Evolutionary conservation across 2,797 vertebrate genomes (phyloP).

Genomic region (Petrocephalus schoutedeni): DNA sequence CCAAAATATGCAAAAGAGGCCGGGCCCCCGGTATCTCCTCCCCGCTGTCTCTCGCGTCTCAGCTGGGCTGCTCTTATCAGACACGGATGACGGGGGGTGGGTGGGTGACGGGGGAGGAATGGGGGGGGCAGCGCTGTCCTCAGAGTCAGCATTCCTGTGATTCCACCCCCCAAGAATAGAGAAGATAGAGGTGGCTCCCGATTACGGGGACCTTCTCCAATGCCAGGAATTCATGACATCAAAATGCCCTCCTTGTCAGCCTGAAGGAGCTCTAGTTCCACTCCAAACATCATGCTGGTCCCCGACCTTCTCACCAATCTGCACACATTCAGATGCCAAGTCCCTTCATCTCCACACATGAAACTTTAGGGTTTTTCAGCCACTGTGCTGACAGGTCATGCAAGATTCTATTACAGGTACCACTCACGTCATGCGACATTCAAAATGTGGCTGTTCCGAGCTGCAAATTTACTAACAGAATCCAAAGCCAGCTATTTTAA

Average conservation of each 20-base stretch:
- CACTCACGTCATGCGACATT: neutral
- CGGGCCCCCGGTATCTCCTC: conserved; percentile 38
- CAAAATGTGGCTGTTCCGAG: neutral
- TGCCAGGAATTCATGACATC: conserved; percentile 1
- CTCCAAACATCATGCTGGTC: neutral
- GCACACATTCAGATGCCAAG: neutral
- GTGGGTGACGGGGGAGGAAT: conserved; percentile 6
- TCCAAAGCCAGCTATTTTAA: neutral
- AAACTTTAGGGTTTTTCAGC: neutral
- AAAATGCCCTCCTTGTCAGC: neutral
- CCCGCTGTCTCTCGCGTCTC: conserved; percentile 34
- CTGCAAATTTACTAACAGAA: neutral
- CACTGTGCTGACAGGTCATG: neutral
- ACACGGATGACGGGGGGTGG: conserved; percentile 17
- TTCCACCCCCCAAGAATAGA: neutral
- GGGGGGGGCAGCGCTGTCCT: neutral
- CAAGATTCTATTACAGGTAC: neutral
- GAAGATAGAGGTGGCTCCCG: neutral
- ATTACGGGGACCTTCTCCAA: neutral
- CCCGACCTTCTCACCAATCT: neutral
- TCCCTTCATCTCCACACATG: neutral
- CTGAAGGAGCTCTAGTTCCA: neutral
- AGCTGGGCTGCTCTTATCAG: conserved; percentile 29
- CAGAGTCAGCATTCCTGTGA: neutral
- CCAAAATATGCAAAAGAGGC: conserved; percentile 74